Evolutionary conservation across 2,888 invertebrate genomes (phyloP), one percentile per base, ranked within the genome.

Genomic region (Plebejus anna): DNA sequence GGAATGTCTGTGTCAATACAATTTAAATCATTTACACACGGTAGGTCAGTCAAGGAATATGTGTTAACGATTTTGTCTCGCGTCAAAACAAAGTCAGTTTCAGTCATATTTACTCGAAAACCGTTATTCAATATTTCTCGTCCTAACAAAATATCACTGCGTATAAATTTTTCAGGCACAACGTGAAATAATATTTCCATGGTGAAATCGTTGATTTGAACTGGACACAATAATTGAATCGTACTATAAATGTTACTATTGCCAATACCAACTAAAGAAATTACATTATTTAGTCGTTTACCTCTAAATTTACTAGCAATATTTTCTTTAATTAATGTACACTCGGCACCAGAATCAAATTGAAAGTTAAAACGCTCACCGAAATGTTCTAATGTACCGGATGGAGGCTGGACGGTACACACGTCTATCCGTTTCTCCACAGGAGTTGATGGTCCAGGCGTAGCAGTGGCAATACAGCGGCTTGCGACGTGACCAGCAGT

Each of bases 341-440:
- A 32, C 36, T 71, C 71, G n/a, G 71, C 28, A 32, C 71, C 71
- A 36, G 71, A 71, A 9, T 71, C 38, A 71, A 42, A 71, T 3
- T 71, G 36, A 71, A 71, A 38, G 3, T 71, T 57, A 57, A n/a
- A 57, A 57, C n/a, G n/a, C 57, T 57, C 57, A 57, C 57, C 57
- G n/a, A n/a, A 57, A n/a, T 57, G 57, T n/a, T n/a, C 16, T n/a
- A 57, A 57, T 3, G 57, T 57, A 16, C 57, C n/a, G 57, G 57
- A 57, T 6, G 57, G 57, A 11, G 16, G 57, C n/a, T n/a, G n/a
- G 57, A 57, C n/a, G 1, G 16, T 13, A 57, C 57, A 57, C n/a
- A 57, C 5, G 57, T n/a, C 57, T 16, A 57, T n/a, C 1, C 57
- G 57, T 57, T 57, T 57, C 51, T 51, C 51, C 11, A 13, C 47